Base-by-base conservation (phyloP, 2,113 vertebrate genomes). In the Felis chaus region DNA sequence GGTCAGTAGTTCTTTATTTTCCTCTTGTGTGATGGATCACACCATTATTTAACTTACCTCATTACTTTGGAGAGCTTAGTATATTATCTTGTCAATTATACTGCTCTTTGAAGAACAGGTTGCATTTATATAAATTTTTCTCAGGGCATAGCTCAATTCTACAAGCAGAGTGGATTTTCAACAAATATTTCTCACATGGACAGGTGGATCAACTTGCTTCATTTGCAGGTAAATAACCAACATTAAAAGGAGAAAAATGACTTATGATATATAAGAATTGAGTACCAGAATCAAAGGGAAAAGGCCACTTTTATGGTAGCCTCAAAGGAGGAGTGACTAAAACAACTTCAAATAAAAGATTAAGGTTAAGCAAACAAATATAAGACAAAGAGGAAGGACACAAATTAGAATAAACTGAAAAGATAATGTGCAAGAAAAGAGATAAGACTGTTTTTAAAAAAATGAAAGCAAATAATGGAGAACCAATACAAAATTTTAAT, bases 391-490 rank as follows among this genome's bases (percentile, higher is more conserved):
- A 57, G 6, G 78, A 81, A 65, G 5, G 16, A 80, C 27, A 45
- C 6, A 63, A 53, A 1, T 45, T 45, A 89, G 39, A 94, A 53
- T 83, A 55, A 57, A 5, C 14, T 66, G 41, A 93, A 96, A 96
- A 79, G 41, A 79, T 50, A 82, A 41, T 74, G 29, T 50, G 27
- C 61, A 31, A 88, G 50, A 73, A n/a, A 73, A 83, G 33, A 50
- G 19, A 29, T 21, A 92, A 93, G 5, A 89, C 1, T 25, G 57
- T 65, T 48, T 45, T 45, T 9, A 19, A 55, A 68, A 57, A 86
- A 92, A 57, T 87, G 48, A 91, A 95, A 92, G 55, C 5, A 90
- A 90, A 87, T 94, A 79, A 29, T 79, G 31, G 66, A 31, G 94
- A 94, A n/a, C 3, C 31, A 94, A 86, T 31, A 78, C 11, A 33